Evolutionary conservation across 2,888 invertebrate species (phyloP), one percentile per base, ranked within the genome.

Genomic region (Oeneis ivallda): DNA sequence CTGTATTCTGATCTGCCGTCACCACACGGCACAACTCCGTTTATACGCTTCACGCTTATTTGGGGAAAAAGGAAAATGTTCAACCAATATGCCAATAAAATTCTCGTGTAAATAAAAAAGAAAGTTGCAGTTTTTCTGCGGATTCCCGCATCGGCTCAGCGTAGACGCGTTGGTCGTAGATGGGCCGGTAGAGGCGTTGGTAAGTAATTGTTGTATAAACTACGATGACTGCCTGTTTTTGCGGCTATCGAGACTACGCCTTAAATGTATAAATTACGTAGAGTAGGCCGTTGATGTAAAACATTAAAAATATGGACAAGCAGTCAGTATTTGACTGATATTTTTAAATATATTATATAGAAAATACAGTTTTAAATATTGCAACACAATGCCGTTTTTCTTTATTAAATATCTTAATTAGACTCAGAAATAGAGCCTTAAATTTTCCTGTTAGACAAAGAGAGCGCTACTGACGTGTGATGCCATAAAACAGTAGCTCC

Each of bases 131-230:
- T 47, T 47, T 47, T 47, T 17, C 50, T 2, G 11, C 15, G 19
- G 32, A 57, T 56, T 11, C 19, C 26, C 49, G 34, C 37, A 49
- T 49, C 60, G 49, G 60, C 34, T 43, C 47, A 10, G 43, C 41
- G 61, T 17, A 60, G 49, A 60, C 37, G 26, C 37, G 13, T 50
- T 19, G 39, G 1, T 39, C 62, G 19, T 62, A 68, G 68, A 67
- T 68, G 71, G 70, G 62, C 50, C 52, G 56, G 75, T 63, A 54
- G 75, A 76, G 77, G 80, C 80, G 81, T 79, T 79, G 80, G 80
- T 82, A 82, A 84, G 84, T 86, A 84, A 86, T 86, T 85, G 85
- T 79, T 75, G 79, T 74, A 76, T 78, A 81, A 82, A 79, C 79
- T 76, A 78, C 39, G 75, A 75, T 68, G 75, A 68, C 70, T 64